phyloP scores from a whole-genome alignment of 2,797 vertebrate species.

The Clarias pachynema region DNA sequence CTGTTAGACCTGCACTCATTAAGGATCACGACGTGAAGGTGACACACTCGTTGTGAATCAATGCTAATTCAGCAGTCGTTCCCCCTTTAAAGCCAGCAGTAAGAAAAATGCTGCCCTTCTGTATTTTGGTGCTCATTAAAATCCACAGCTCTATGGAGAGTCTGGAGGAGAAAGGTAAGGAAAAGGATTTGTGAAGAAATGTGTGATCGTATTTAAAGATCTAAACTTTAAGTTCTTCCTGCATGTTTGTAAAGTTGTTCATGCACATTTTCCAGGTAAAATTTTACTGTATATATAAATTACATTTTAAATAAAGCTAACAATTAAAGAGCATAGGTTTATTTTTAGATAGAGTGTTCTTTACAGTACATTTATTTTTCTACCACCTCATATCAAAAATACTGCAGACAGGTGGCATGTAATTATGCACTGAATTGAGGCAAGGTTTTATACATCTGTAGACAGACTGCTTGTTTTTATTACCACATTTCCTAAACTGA shows the following conservation, averaged over 20 bases:
- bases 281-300: not conserved
- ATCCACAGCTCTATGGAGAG: not conserved
- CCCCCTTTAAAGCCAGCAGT: not conserved
- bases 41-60: slow-evolving; percentile 44
- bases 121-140: not conserved
- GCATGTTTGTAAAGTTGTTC: not conserved
- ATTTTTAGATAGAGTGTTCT: not conserved
- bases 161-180: not conserved
- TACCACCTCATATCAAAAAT: not conserved
- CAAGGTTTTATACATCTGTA: not conserved
- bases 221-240: too few relatives aligned
- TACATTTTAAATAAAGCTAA: not conserved
- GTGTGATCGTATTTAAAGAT: not conserved
- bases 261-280: not conserved
- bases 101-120: slow-evolving; percentile 4
- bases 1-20: slow-evolving; percentile 36
- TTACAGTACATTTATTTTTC: not conserved
- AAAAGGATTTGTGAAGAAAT: not conserved
- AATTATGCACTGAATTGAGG: not conserved
- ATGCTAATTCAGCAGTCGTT: slow-evolving; percentile 46
- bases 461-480: not conserved
- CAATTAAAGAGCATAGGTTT: not conserved
- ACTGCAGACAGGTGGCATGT: too few relatives aligned
- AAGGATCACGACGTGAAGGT: slow-evolving; percentile 42
- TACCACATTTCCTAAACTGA: not conserved